Evolutionary conservation across 2,113 vertebrate species (phyloP), one percentile per base, ranked within the genome.

Genomic region (Arenaria interpres): DNA sequence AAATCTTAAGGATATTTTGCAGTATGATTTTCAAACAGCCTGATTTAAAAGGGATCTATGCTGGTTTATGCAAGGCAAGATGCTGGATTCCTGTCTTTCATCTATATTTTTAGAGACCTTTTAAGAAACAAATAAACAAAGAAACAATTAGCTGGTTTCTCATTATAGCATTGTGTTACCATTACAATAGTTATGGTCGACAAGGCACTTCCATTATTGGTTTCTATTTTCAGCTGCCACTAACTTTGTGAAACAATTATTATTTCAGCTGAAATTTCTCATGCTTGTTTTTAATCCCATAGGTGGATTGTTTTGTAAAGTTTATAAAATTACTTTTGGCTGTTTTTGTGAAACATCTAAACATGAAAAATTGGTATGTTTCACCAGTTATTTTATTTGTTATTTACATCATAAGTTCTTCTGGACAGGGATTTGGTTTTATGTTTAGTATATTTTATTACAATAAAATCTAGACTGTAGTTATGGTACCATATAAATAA

Each of bases 201-300:
- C 33, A 78, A 95, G 69, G 22, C 85, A 66, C 43, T 91, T 93
- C 51, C 48, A 85, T 89, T 96, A 96, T 75, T 87, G 67, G 27
- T 93, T 95, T 91, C 78, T 91, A 69, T 90, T 94, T 91, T 94
- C 68, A 85, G 59, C 39, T 94, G 62, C 67, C 88, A 78, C 82
- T 93, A 93, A 87, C 54, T 91, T 96, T 88, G 75, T 56, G 37
- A 93, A 96, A 85, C 75, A 92, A 88, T 90, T 89, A 80, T 43
- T 96, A 46, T 93, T 97, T 74, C 60, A 91, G 46, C 22, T 88
- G 72, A 96, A 89, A 88, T 90, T 89, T 88, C 62, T 90, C 59
- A 54, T 69, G 54, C 59, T 96, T 81, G 6, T 89, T 97, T 77
- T 39, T 90, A 74, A 89, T 95, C 72, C 50, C 86, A 92, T 82